Evolutionary conservation across 2,888 invertebrate species (phyloP).

Genomic region (Lycia hirtaria): DNA sequence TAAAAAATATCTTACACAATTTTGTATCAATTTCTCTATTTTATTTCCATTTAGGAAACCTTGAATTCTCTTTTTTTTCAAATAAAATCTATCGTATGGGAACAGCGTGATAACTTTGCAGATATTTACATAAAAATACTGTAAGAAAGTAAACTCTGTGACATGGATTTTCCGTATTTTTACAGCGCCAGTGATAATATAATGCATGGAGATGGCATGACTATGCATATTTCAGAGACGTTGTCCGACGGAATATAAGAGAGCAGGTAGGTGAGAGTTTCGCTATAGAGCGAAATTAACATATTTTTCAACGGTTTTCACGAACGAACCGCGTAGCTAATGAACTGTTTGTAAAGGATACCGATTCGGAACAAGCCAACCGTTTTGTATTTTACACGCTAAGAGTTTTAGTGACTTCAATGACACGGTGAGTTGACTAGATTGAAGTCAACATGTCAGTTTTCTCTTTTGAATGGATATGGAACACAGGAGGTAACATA

Average conservation of each 20-base stretch:
- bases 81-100: too few relatives aligned
- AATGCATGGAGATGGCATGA: conserved; percentile 28
- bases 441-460: too few relatives aligned
- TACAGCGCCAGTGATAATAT: conserved; percentile 3
- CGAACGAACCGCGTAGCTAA: background rate
- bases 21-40: too few relatives aligned
- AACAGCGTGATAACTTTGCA: too few relatives aligned
- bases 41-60: too few relatives aligned
- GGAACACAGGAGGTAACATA: too few relatives aligned
- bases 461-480: too few relatives aligned
- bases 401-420: background rate
- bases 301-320: conserved; percentile 9
- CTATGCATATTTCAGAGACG: conserved; percentile 22
- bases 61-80: too few relatives aligned
- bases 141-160: background rate
- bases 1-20: too few relatives aligned
- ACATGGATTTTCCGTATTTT: background rate
- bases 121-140: background rate
- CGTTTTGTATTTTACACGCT: background rate
- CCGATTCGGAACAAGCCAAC: background rate
- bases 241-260: conserved; percentile 2
- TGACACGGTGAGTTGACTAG: too few relatives aligned
- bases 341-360: background rate
- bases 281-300: background rate
- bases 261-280: conserved; percentile 11